These are phyloP conservation scores for Neoaliturus tenellus DNA, from an alignment of 2,888 invertebrate genomes.

Conservation along the genomic window DNA sequence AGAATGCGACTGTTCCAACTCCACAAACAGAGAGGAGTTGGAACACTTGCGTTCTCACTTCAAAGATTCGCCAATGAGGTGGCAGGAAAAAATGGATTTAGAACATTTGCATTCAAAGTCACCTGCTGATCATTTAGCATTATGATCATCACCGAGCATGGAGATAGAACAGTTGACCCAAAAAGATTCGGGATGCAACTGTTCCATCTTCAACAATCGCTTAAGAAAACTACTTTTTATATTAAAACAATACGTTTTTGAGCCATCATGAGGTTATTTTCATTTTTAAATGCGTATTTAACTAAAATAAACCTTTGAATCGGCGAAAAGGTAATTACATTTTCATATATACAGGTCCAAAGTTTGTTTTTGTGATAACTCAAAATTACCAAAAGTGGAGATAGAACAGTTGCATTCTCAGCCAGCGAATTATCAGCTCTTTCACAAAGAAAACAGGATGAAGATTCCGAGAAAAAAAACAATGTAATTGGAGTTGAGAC, in stretches of 20 bases:
- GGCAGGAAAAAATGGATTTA: slow-evolving; percentile 5
- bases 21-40: slow-evolving; percentile 22
- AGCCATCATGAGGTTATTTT: too few species aligned
- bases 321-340: neutral
- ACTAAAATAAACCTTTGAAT: neutral
- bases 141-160: too few species aligned
- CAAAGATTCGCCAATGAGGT: slow-evolving; percentile 6
- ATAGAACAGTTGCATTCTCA: too few species aligned
- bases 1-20: slow-evolving; percentile 28
- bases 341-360: too few species aligned
- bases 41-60: slow-evolving; percentile 35
- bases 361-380: too few species aligned
- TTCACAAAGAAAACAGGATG: too few species aligned
- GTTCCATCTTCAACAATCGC: slow-evolving; percentile 6
- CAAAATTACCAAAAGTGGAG: too few species aligned
- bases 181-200: neutral
- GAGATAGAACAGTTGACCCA: neutral
- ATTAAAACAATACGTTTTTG: too few species aligned
- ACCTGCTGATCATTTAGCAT: neutral
- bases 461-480: too few species aligned
- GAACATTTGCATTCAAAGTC: slow-evolving; percentile 30
- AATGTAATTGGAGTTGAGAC: too few species aligned
- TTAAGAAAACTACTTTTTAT: neutral
- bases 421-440: too few species aligned
- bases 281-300: neutral